Conservation (phyloP, 2,113 vertebrate genomes). For the Rostratula benghalensis region DNA sequence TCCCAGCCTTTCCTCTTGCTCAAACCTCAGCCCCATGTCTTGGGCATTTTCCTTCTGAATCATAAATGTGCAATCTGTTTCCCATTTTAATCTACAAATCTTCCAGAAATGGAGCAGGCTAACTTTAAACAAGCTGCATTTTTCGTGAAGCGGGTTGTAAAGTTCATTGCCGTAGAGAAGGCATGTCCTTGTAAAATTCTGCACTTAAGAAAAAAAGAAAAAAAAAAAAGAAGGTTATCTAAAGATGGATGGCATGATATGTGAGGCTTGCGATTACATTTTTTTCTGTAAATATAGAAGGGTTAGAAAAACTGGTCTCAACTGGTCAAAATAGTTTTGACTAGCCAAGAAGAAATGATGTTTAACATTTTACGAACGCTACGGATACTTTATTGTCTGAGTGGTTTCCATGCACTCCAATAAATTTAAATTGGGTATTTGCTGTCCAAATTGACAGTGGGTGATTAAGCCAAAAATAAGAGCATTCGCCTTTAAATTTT, state of each 20-base stretch:
- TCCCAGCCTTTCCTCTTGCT: constrained; percentile 18
- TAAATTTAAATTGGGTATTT: constrained; percentile 76
- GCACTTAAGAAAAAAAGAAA: background rate
- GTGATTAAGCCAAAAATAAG: constrained; percentile 72
- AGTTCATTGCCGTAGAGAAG: constrained; percentile 57
- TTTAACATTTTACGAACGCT: constrained; percentile 64
- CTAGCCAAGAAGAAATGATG: constrained; percentile 64
- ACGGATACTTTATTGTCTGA: constrained; percentile 68
- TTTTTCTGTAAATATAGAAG: constrained; percentile 56
- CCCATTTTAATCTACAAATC: constrained; percentile 71
- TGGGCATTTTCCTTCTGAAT: constrained; percentile 71
- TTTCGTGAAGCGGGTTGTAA: constrained; percentile 71
- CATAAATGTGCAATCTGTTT: constrained; percentile 74
- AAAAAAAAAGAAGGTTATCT: background rate
- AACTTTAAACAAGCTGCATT: constrained; percentile 72
- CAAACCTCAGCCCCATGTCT: constrained; percentile 61
- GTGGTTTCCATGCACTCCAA: constrained; percentile 66
- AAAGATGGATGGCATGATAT: background rate
- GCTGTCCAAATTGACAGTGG: constrained; percentile 72
- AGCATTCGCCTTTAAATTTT: constrained; percentile 76
- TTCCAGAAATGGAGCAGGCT: constrained; percentile 66
- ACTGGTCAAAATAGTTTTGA: constrained; percentile 63
- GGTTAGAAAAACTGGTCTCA: constrained; percentile 45
- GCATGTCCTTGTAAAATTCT: constrained; percentile 56
- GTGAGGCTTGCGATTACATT: constrained; percentile 47